Base-by-base conservation (phyloP, 2,797 vertebrate genomes). In the Champsocephalus esox region DNA sequence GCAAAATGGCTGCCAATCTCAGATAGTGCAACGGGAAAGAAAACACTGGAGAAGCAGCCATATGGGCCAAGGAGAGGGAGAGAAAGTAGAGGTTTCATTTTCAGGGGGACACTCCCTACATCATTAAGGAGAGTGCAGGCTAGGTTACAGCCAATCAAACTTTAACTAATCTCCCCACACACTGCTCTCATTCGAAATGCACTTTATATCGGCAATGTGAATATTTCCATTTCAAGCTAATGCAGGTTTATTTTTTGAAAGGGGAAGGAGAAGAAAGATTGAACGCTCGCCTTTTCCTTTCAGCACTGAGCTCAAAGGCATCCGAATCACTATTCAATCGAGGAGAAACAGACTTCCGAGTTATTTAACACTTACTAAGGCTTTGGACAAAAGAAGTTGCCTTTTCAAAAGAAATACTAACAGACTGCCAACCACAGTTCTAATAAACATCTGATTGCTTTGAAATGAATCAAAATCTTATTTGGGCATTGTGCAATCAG, bases 181-280 rank as follows among this genome's bases (percentile, higher is more conserved):
- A 73, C 64, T 56, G 61, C 63, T 65, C 79, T 83, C 75, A 74
- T 89, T 82, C 70, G 59, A 50, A 21, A 87, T 88, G 84, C 84
- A 81, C 87, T 89, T 89, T 89, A 75, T 51, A 68, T 79, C 46
- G 1, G 72, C 76, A 28, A 70, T 60, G 69, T 66, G 84, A 91
- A 86, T 77, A 87, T 83, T 89, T 87, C 85, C 73, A 82, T 89
- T 85, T 84, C 69, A 88, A 88, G 78, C 59, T 28, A 76, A 65
- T 2, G 28, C 71, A 58, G 57, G 50, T 41, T 77, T 66, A 74
- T 73, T 85, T 54, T 55, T 66, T 77, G 78, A 79, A 86, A 87
- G 59, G 66, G 67, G 55, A 28, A 19, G 17, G 12, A 66, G 56
- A 73, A 51, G 70, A 73, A 9, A 73, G 73, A 62, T 1, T 12